These are phyloP conservation scores for Girardinichthys multiradiatus DNA, from an alignment of 2,113 vertebrate species.

Conservation along the genomic window DNA sequence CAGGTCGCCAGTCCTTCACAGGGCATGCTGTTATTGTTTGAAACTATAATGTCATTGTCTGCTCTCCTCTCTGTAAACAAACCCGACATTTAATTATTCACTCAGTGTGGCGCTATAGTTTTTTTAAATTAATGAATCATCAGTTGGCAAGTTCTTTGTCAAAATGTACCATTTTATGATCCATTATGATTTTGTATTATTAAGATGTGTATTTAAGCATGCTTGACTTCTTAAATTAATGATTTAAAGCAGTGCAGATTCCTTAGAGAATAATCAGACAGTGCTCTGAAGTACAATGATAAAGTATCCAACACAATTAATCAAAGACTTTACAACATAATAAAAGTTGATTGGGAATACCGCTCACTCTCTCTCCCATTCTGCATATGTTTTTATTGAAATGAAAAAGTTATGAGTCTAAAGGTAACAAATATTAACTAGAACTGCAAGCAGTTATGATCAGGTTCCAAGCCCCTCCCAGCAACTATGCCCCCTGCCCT, in stretches of 20 bases:
- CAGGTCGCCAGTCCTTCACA: too few relatives aligned
- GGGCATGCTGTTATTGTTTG: not conserved
- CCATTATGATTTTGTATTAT: not conserved
- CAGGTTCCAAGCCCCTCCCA: too few relatives aligned
- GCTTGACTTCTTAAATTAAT: constrained; percentile 11
- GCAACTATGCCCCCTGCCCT: too few relatives aligned
- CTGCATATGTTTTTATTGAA: constrained; percentile 14
- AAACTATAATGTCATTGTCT: not conserved
- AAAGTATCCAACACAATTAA: not conserved
- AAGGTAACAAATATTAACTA: constrained; percentile 54
- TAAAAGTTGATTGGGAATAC: not conserved
- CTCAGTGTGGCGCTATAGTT: not conserved
- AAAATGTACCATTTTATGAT: not conserved
- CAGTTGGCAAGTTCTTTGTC: not conserved
- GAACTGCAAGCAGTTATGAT: too few relatives aligned
- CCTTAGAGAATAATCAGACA: constrained; percentile 13
- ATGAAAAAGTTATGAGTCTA: constrained; percentile 40
- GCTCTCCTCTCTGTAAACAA: not conserved
- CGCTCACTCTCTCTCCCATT: not conserved
- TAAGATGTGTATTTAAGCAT: not conserved
- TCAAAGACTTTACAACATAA: not conserved
- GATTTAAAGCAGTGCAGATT: constrained; percentile 5
- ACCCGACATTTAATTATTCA: not conserved
- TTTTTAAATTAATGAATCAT: constrained; percentile 3
- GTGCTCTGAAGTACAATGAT: constrained; percentile 10